A percentile compares a stretch with the other conserved stretches of the same genome.
Conservation (phyloP, 2,888 invertebrate species). For the Galerucella pusilla region DNA sequence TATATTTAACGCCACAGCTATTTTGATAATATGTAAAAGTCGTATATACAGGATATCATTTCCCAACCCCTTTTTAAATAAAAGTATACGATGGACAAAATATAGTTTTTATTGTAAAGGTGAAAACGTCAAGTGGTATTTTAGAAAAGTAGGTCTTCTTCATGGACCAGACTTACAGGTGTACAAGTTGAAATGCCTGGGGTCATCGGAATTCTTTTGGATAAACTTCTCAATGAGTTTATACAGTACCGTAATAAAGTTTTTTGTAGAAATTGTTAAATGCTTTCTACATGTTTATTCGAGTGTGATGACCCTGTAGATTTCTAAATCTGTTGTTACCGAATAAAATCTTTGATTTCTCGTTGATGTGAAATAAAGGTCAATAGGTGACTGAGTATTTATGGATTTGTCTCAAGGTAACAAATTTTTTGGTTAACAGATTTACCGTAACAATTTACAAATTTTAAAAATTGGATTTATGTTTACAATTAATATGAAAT, state of each 20-base stretch:
- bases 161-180: constrained; percentile 42
- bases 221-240: constrained; percentile 24
- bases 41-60: too few species aligned
- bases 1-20: background rate
- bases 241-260: constrained; percentile 9
- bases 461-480: too few species aligned
- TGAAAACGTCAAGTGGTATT: constrained; percentile 22
- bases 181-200: constrained; percentile 37
- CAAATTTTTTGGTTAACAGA: too few species aligned
- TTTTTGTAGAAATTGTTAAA: background rate
- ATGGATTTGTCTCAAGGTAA: background rate
- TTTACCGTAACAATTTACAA: too few species aligned
- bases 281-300: background rate
- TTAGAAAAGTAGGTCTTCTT: constrained; percentile 46
- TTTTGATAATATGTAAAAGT: background rate
- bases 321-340: background rate
- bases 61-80: background rate
- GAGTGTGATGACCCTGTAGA: constrained; percentile 4
- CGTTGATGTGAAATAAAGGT: background rate
- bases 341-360: constrained; percentile 1
- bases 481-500: too few species aligned
- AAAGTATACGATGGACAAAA: background rate
- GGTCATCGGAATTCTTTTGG: constrained; percentile 45
- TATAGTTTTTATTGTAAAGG: background rate
- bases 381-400: constrained; percentile 3